A percentile compares a stretch with the other conserved stretches of the same genome.
These are phyloP conservation scores for Syndactyla subalaris DNA, from an alignment of 2,797 vertebrate species.

Conservation along the genomic window DNA sequence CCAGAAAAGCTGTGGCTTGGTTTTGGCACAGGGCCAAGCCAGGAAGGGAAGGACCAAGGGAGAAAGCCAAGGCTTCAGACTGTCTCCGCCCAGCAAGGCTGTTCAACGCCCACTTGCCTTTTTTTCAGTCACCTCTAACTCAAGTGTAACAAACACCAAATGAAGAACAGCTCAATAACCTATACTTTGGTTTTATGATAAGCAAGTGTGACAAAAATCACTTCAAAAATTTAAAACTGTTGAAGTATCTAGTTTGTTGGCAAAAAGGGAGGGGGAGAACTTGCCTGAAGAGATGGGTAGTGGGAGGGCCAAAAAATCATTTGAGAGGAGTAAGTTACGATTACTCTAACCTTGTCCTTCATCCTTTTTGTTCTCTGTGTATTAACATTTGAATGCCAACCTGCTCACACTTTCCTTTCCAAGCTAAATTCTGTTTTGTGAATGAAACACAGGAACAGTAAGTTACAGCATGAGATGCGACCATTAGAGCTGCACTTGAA, in stretches of 20 bases:
- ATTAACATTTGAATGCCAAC: neutral
- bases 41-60: neutral
- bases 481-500: neutral
- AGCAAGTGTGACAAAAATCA: neutral
- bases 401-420: neutral
- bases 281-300: neutral
- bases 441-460: neutral
- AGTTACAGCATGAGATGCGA: neutral
- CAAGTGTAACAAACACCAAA: neutral
- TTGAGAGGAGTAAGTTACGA: neutral
- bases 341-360: neutral
- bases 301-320: neutral
- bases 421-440: neutral
- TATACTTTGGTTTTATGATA: neutral
- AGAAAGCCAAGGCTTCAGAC: neutral
- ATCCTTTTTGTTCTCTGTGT: neutral
- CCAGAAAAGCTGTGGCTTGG: neutral
- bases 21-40: neutral
- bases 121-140: neutral
- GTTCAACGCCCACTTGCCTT: neutral
- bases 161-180: neutral
- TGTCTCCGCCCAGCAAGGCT: neutral
- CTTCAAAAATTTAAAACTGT: neutral
- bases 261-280: neutral
- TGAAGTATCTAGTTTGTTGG: neutral